Base-by-base conservation (phyloP, 2,113 vertebrate species). In the Anoura caudifer region DNA sequence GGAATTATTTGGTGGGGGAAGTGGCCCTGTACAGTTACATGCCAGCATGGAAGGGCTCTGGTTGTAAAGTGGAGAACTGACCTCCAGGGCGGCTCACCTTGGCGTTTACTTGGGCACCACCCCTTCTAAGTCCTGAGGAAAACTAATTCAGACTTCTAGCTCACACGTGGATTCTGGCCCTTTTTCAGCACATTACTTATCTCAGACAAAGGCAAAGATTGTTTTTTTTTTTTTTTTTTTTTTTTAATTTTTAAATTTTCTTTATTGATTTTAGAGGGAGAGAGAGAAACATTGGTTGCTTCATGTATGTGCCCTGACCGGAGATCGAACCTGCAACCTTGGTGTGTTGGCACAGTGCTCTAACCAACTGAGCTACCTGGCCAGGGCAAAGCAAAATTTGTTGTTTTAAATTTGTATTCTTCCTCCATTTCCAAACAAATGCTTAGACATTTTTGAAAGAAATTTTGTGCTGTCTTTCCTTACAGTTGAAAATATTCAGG, bases 401-500 rank as follows among this genome's bases (percentile, higher is more conserved):
- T 72, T 65, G 47, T 76, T 96, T 90, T 63, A 75, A 36, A 52
- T 72, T 87, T 54, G 41, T 70, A 86, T 94, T 93, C 31, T 61
- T 31, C 43, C 12, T 86, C 8, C 33, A 38, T 87, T 84, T 88
- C 47, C 56, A 92, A 92, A 79, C 38, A 92, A 13, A n/a, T 73
- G 20, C 52, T 31, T 79, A 61, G 75, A 77, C 11, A 9, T n/a
- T 19, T 83, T 87, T 79, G 14, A 38, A 69, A 81, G 10, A 70
- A 52, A 93, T 82, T 80, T 4, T 86, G 3, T 95, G 43, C n/a
- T 92, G 10, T 94, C 22, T 93, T 95, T 91, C 75, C 94, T 98
- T 96, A 77, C 93, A 99, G 99, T 97, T 81, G 99, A 99, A 98
- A 99, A 99, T 98, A 99, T 99, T 84, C 99, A 99, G 98, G 99